Evolutionary conservation across 2,888 invertebrate species (phyloP), one percentile per base, ranked within the genome.

Genomic region (Pammene fasciana): DNA sequence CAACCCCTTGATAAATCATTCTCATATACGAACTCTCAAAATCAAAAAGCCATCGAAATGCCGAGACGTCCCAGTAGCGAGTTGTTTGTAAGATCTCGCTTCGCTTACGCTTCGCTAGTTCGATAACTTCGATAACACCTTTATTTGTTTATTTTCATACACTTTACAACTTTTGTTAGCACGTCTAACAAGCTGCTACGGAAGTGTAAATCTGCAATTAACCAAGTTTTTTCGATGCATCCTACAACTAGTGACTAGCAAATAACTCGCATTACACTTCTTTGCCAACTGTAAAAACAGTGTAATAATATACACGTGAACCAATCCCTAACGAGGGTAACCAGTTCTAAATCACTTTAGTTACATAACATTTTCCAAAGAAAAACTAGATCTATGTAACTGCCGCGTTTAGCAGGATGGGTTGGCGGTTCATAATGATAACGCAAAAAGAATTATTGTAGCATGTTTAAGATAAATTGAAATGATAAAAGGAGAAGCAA

Each of bases 271-370:
- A 68, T 68, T 65, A 68, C 45, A 50, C 59, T 65, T 59, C 65
- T 68, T 68, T 68, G 65, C 68, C 46, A 68, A 46, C 52, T 56
- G 57, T 68, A 68, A 68, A 68, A 68, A 65, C 68, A 11, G 36
- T 52, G 65, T 68, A 68, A 68, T 68, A 59, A 68, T 68, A 65
- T 57, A 57, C 50, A 43, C 8, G 59, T 68, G 59, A 65, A 59
- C 52, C 59, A 65, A 68, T 65, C 45, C 52, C 50, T 65, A 68
- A 68, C 68, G 38, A 68, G 68, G 65, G 38, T 45, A 68, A 68
- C 65, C 65, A 52, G 68, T 68, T 68, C 48, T 68, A 68, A 59
- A 68, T 68, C 68, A 65, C 68, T 68, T 68, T 59, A 65, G 64
- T 45, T 59, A 54, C 54, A 26, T 65, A 59, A 54, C 68, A 68